Evolutionary conservation across 2,888 invertebrate genomes (phyloP), one percentile per base, ranked within the genome.

Genomic region (Achlya flavicornis): DNA sequence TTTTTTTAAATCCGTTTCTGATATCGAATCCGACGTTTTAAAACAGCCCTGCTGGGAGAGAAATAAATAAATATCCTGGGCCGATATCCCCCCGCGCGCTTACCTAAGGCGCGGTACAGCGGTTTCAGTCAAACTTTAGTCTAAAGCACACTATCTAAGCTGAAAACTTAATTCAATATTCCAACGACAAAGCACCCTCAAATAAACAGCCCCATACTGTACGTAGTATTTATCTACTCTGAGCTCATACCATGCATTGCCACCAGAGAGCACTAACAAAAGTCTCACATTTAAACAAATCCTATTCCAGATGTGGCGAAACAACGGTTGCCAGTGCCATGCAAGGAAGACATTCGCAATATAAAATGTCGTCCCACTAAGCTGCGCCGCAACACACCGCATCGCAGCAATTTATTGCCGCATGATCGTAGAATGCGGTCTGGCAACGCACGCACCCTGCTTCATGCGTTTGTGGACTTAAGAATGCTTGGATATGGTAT

Each of bases 351-450:
- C 77, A 82, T 75, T 77, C 67, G 69, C 71, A 71, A 73, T 79
- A 80, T 81, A 83, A 82, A 83, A 82, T 74, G 80, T 75, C 70
- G 70, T 60, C 61, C 65, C 73, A 80, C 79, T 79, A 77, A 81
- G 79, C 83, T 66, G 66, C 75, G 72, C 82, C 81, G 78, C 82
- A 84, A 78, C 80, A 80, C 75, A 73, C 77, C 79, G 72, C 84
- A 77, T 78, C 78, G 73, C 72, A 70, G 77, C 80, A 80, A 87
- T 86, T 86, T 87, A 88, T 85, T 76, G 80, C 75, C 63, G 68
- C 69, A 69, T 77, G 78, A 81, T 82, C 77, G 76, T 74, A 77
- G 71, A 72, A 75, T 85, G 86, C 74, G 85, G 86, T 78, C 79
- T 84, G 86, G 87, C 83, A 85, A 79, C 80, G 78, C 83, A 79